Evolutionary conservation across 2,888 invertebrate genomes (phyloP), one percentile per base, ranked within the genome.

Genomic region (Tupiocoris notatus): DNA sequence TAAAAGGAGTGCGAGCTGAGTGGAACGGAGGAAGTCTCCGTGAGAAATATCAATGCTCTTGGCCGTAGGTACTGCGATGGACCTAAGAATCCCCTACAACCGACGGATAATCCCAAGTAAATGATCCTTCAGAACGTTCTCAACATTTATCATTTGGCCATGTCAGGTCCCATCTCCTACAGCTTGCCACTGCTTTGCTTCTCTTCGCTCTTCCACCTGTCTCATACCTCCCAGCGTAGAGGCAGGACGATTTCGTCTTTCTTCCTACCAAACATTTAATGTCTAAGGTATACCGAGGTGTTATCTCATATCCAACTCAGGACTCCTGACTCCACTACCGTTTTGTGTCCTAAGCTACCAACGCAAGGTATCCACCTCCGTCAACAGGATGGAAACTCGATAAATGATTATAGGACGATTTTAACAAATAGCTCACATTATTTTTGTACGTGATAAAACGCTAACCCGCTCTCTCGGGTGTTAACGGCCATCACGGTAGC

Each of bases 21-120:
- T 39, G 39, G 39, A 39, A 39, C 39, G 12, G 39, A 7, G 39
- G 39, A 39, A 39, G 39, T 39, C 39, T 39, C 39, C 39, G 39
- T 39, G 39, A 39, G 39, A 39, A 39, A 39, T 39, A 39, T 39
- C 39, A 39, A 39, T 39, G 39, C 39, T 39, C 39, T 39, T 39
- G 39, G 39, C 3, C n/a, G n/a, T n/a, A n/a, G n/a, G n/a, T n/a
- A n/a, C n/a, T n/a, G n/a, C 6, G 39, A 39, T 39, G 39, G 39
- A 39, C 39, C 39, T 39, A 39, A 12, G 39, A 39, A 39, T 39
- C 39, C 39, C 12, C 39, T 12, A 39, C 39, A 39, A 3, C 39
- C 59, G 63, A 73, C 61, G 63, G 73, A 73, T 73, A 73, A 73
- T 73, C 73, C 39, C 73, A 63, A 73, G 73, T 73, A 73, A 73